phyloP scores from a whole-genome alignment of 2,113 vertebrate species.

The Nicator chloris region DNA sequence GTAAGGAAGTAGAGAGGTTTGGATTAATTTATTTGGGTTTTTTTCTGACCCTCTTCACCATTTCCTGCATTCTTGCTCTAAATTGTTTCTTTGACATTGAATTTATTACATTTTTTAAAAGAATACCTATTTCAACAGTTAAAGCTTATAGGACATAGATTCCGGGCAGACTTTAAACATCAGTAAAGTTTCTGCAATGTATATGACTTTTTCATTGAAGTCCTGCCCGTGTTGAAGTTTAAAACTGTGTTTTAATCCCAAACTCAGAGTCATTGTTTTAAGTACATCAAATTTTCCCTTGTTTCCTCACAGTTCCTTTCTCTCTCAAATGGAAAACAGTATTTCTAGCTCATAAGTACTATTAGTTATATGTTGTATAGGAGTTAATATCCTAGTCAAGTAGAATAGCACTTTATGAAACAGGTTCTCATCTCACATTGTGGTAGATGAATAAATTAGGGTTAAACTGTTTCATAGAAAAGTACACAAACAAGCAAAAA shows the following conservation, averaged over 20 bases:
- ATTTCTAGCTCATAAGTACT: neutral
- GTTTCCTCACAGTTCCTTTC: neutral
- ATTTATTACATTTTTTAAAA: neutral
- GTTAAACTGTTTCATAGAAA: neutral
- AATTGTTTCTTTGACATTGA: neutral
- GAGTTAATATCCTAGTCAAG: neutral
- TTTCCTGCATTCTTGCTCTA: neutral
- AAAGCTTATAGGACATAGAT: neutral
- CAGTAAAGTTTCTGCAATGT: neutral
- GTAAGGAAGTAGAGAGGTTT: neutral
- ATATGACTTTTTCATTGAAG: neutral
- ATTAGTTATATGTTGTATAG: neutral
- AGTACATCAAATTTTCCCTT: neutral
- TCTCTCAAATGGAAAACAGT: neutral
- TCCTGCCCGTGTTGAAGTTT: neutral
- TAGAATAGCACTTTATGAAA: neutral
- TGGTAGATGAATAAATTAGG: neutral
- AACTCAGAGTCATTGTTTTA: neutral
- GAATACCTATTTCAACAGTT: neutral
- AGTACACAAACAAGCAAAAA: neutral
- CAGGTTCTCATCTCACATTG: neutral
- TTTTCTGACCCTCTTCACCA: neutral
- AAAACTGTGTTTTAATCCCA: neutral
- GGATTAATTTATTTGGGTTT: rapidly evolving
- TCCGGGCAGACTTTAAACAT: neutral